phyloP scores from a whole-genome alignment of 2,797 vertebrate genomes.

The Acanthopagrus latus region DNA sequence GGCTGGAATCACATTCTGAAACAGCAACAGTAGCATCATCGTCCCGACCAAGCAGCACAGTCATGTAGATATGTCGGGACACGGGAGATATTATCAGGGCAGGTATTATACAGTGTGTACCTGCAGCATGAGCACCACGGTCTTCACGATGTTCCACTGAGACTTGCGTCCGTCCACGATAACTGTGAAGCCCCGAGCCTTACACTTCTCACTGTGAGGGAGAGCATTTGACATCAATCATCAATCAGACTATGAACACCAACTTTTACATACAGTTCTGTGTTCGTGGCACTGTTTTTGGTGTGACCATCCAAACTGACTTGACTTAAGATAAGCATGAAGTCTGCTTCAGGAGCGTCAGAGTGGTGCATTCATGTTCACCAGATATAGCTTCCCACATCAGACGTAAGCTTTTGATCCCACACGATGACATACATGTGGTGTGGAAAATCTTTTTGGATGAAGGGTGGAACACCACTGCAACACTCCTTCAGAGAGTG shows the following conservation, averaged over 20 bases:
- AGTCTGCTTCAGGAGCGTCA: background rate
- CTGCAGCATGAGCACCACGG: conserved; percentile 98
- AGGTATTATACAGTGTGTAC: conserved; percentile 75
- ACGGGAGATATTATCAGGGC: too few relatives aligned
- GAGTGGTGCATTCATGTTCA: background rate
- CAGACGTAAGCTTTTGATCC: background rate
- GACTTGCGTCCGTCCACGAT: conserved; percentile 98
- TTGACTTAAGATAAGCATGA: background rate
- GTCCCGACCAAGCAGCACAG: background rate
- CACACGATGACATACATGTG: too few relatives aligned
- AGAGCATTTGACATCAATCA: background rate
- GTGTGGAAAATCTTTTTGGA: background rate
- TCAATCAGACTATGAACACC: background rate
- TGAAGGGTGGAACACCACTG: background rate
- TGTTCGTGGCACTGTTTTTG: background rate
- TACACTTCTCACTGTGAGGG: conserved; percentile 93
- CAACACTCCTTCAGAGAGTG: background rate
- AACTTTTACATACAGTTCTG: conserved; percentile 13
- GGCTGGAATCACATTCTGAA: conserved; percentile 97
- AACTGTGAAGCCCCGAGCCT: conserved; percentile 97
- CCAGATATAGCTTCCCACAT: background rate
- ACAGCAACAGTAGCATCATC: background rate
- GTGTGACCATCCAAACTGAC: background rate
- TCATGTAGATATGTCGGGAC: too few relatives aligned
- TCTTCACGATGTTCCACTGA: conserved; percentile 99